Base-by-base conservation (phyloP, 1,140 invertebrate species). In the Sweltsa coloradensis region DNA sequence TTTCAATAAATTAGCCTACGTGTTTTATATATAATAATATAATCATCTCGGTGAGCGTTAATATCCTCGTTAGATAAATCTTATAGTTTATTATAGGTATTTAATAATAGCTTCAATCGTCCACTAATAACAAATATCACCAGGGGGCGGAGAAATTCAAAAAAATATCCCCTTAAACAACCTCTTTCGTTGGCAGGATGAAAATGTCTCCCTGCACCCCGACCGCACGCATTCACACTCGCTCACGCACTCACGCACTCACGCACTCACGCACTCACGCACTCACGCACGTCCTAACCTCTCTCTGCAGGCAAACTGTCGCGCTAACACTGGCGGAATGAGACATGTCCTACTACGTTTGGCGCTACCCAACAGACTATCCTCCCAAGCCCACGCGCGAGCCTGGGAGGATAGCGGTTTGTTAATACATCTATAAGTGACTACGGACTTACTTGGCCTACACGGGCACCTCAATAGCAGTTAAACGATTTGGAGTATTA, bases 41-140 rank as follows among this genome's bases (percentile, higher is more conserved):
- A 44, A 27, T 41, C 47, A 36, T 39, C 43, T 45, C 51, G 36
- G 46, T 50, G 52, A 50, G 51, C 49, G 53, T 26, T 50, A 54
- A 41, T 47, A 51, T 51, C 43, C 46, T 50, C 27, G 42, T 48
- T 34, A 43, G 22, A 23, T 45, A n/a, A n/a, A 18, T 1, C 41
- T 31, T 48, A n/a, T 43, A 26, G 18, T 27, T 51, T 29, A 39
- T 47, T 51, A 18, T 47, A 26, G 27, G 25, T 40, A 40, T 51
- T 25, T 51, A 49, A 24, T 49, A 36, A 49, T 52, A 52, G 46
- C 18, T 27, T 25, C 46, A 52, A 34, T 42, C 40, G 40, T 51
- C 37, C 43, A 49, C 13, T 47, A 49, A 26, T 49, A 42, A 51
- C 34, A 51, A 42, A 51, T 44, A 51, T 49, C 46, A 42, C 37